These are phyloP conservation scores for Scrobipalpa atriplicella DNA, from an alignment of 2,888 invertebrate genomes.

Conservation along the genomic window DNA sequence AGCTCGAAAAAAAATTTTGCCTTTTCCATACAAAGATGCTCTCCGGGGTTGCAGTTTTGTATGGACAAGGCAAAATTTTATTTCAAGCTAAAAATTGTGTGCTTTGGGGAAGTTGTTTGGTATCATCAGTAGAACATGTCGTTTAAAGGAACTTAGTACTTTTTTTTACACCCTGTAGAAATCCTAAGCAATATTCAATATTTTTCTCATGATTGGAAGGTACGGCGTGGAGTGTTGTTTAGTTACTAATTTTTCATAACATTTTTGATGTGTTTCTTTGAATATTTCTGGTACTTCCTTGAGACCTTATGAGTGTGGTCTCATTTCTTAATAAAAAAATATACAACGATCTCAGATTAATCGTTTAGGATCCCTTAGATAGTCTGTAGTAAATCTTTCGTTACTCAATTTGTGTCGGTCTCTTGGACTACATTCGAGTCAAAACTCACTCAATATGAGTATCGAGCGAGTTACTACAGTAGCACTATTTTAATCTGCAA, in stretches of 20 bases:
- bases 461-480: conserved; percentile 48
- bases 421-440: conserved; percentile 43
- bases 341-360: conserved; percentile 53
- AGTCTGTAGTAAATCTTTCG: conserved; percentile 24
- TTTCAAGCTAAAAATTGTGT: too few relatives aligned
- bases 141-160: too few relatives aligned
- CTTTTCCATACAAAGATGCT: too few relatives aligned
- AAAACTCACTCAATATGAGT: conserved; percentile 50
- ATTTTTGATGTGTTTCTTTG: conserved; percentile 24
- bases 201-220: conserved; percentile 38
- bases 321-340: conserved; percentile 36
- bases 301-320: conserved; percentile 27
- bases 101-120: too few relatives aligned
- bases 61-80: too few relatives aligned
- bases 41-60: too few relatives aligned
- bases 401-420: background rate
- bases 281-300: conserved; percentile 14
- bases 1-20: too few relatives aligned
- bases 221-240: background rate
- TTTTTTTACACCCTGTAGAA: too few relatives aligned
- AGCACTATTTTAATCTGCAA: conserved; percentile 31
- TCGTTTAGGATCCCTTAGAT: conserved; percentile 41
- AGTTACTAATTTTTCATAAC: conserved; percentile 12
- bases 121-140: too few relatives aligned
- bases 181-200: conserved; percentile 69